Conservation (phyloP, 2,113 vertebrate genomes). For the Gymnogyps californianus region DNA sequence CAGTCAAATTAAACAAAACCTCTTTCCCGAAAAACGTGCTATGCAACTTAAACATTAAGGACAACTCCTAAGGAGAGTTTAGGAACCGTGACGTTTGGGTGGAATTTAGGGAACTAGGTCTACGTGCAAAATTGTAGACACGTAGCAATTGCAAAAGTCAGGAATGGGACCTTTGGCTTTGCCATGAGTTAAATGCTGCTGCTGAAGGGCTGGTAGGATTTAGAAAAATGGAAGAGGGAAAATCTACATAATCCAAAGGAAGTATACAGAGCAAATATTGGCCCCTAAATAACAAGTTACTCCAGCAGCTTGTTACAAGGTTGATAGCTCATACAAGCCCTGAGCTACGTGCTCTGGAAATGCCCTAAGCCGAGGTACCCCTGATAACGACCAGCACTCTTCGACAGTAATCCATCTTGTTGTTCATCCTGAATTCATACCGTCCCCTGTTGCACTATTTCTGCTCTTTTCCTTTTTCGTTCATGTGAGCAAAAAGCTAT, state of each 20-base stretch:
- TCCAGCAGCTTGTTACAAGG: neutral
- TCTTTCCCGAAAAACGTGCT: neutral
- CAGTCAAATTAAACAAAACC: neutral
- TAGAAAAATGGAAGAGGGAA: neutral
- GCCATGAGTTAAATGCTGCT: neutral
- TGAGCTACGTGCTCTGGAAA: neutral
- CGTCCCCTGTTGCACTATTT: neutral
- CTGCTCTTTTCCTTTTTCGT: neutral
- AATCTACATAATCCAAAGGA: neutral
- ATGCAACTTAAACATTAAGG: neutral
- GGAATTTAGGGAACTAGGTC: neutral
- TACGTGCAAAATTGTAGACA: neutral
- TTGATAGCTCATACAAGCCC: neutral
- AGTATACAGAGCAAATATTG: neutral
- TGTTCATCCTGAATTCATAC: neutral
- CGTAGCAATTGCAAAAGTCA: neutral
- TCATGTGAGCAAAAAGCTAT: neutral
- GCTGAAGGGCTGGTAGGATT: neutral
- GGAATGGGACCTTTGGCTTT: neutral
- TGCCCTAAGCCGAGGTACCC: neutral
- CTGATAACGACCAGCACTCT: rapidly evolving
- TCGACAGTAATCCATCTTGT: neutral
- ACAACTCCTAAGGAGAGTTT: neutral
- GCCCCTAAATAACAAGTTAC: neutral
- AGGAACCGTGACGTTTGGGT: neutral